A percentile compares a stretch with the other conserved stretches of the same genome.
Evolutionary conservation across 2,797 vertebrate genomes (phyloP).

Genomic region (Sciurus vulgaris): DNA sequence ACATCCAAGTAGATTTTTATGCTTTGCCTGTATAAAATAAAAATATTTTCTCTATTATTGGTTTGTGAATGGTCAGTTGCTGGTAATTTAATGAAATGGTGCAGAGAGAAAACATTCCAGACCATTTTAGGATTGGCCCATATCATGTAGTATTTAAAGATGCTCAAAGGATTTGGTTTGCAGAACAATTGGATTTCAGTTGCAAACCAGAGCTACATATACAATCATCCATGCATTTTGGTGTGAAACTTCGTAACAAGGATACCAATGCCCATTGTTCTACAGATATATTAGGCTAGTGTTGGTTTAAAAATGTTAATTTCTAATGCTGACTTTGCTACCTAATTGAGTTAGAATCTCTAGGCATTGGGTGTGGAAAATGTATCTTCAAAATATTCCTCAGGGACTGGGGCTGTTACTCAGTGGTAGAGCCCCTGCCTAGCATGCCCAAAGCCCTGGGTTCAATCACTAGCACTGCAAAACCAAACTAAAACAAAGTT

Average conservation of each 20-base stretch:
- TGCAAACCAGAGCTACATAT: neutral
- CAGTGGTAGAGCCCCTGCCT: neutral
- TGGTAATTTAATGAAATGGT: constrained; percentile 1
- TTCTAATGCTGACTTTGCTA: neutral
- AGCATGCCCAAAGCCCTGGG: neutral
- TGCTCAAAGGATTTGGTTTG: neutral
- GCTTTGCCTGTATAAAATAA: constrained; percentile 13
- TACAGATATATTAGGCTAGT: neutral
- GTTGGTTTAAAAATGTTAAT: neutral
- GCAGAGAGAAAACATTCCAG: constrained; percentile 16
- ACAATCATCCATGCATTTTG: neutral
- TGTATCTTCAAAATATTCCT: neutral
- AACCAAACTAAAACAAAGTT: too few species aligned
- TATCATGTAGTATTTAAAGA: neutral
- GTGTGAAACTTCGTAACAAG: neutral
- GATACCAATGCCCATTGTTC: neutral
- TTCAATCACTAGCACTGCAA: neutral
- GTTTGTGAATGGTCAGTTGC: constrained; percentile 26
- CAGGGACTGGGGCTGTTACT: neutral
- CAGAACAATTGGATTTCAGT: neutral
- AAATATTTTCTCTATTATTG: constrained; percentile 19
- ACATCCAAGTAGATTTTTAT: neutral
- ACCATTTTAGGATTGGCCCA: neutral
- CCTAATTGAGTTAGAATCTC: neutral
- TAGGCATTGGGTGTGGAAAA: neutral